A percentile compares a stretch with the other conserved stretches of the same genome.
Evolutionary conservation across 2,888 invertebrate species (phyloP).

Genomic region (Habroteleia sp.): DNA sequence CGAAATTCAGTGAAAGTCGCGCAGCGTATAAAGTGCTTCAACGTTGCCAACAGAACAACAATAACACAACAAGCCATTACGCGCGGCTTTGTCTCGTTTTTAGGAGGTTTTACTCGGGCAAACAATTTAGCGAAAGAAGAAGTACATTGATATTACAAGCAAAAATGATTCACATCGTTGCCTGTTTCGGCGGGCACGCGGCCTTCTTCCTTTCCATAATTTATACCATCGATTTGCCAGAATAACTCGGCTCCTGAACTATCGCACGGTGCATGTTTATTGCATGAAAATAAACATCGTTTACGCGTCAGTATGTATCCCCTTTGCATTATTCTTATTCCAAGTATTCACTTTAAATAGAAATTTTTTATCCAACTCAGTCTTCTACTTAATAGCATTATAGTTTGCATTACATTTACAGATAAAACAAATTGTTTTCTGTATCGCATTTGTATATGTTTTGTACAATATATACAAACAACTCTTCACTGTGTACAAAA

Average conservation of each 20-base stretch:
- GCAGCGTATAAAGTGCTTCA: conserved; percentile 41
- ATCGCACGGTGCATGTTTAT: conserved; percentile 49
- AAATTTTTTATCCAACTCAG: conserved; percentile 26
- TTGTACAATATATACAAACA: too few species aligned
- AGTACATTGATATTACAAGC: conserved; percentile 47
- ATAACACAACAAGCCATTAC: conserved; percentile 62
- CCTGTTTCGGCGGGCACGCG: conserved; percentile 16
- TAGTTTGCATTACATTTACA: conserved; percentile 4
- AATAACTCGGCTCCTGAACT: conserved; percentile 36
- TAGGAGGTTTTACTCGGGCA: conserved; percentile 29
- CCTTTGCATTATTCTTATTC: conserved; percentile 43
- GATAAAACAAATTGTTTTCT: conserved; percentile 4
- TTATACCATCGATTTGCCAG: conserved; percentile 56
- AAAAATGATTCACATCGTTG: conserved; percentile 49
- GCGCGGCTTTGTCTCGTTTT: conserved; percentile 50
- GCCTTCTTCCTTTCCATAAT: conserved; percentile 44
- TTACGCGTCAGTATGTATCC: conserved; percentile 44
- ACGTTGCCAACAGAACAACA: conserved; percentile 58
- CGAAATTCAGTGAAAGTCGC: conserved; percentile 37
- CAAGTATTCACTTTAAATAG: conserved; percentile 34
- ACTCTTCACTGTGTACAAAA: too few species aligned
- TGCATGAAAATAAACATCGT: conserved; percentile 54
- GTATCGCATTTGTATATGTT: conserved; percentile 4
- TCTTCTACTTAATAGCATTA: conserved; percentile 10
- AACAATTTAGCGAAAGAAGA: conserved; percentile 44